A percentile compares a stretch with the other conserved stretches of the same genome.
Evolutionary conservation across 2,888 invertebrate genomes (phyloP).

Genomic region (Callimorpha dominula): DNA sequence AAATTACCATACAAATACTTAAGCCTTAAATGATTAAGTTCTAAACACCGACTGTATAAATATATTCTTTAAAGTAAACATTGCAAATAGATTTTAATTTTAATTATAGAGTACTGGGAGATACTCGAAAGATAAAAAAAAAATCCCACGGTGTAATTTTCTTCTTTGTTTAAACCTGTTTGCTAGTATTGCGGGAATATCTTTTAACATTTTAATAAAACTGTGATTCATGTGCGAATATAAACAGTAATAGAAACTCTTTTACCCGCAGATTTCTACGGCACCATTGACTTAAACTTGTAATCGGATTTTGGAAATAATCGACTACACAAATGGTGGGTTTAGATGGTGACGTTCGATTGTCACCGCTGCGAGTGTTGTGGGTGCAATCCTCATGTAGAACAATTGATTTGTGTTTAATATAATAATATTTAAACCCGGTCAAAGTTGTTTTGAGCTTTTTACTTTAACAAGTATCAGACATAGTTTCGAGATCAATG

Average conservation of each 20-base stretch:
- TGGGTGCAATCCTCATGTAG: neutral
- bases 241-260: neutral
- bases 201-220: slow-evolving; percentile 7
- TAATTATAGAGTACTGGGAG: slow-evolving; percentile 32
- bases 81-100: slow-evolving; percentile 32
- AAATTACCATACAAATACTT: slow-evolving; percentile 20
- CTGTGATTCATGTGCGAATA: neutral
- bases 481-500: no score
- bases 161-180: slow-evolving; percentile 10
- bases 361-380: neutral
- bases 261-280: neutral
- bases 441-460: no score
- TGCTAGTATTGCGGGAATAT: neutral
- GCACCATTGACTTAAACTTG: neutral
- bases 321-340: neutral
- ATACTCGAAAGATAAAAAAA: slow-evolving; percentile 24
- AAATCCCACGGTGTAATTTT: slow-evolving; percentile 6
- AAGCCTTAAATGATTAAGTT: slow-evolving; percentile 10
- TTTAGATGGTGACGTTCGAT: neutral
- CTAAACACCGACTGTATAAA: neutral
- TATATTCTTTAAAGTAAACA: slow-evolving; percentile 26
- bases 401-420: no score
- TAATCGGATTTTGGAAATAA: neutral
- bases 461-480: no score
- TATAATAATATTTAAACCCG: no score